Evolutionary conservation across 92 coral and sea anemone species (phyloP).

Genomic region (Blastomussa wellsi): DNA sequence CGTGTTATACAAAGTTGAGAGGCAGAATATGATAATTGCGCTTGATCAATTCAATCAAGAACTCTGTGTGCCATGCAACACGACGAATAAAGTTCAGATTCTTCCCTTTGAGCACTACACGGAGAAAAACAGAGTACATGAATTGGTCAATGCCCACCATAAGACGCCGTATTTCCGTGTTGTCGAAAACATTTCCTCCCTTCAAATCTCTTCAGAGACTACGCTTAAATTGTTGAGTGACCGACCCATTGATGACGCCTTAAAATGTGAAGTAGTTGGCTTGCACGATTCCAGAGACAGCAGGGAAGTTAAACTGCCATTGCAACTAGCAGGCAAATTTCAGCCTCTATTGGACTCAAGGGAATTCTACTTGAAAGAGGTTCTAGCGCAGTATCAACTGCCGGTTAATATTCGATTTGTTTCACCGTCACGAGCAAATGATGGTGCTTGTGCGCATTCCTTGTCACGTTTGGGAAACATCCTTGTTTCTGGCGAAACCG

Average conservation of each 20-base stretch:
- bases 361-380: slow-evolving; percentile 51
- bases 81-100: slow-evolving; percentile 54
- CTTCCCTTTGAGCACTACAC: slow-evolving; percentile 39
- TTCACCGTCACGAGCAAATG: neutral
- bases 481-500: slow-evolving; percentile 46
- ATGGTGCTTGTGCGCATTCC: neutral
- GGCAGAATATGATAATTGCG: slow-evolving; percentile 51
- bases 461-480: slow-evolving; percentile 45
- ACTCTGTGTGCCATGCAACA: slow-evolving; percentile 49
- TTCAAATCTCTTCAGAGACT: slow-evolving; percentile 43
- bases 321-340: slow-evolving; percentile 56
- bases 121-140: slow-evolving; percentile 33
- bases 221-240: slow-evolving; percentile 32
- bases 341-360: slow-evolving; percentile 54
- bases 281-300: neutral
- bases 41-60: slow-evolving; percentile 39
- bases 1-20: slow-evolving; percentile 39
- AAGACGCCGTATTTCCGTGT: slow-evolving; percentile 55
- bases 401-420: slow-evolving; percentile 62
- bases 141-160: slow-evolving; percentile 38
- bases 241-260: slow-evolving; percentile 18
- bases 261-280: slow-evolving; percentile 39
- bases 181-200: slow-evolving; percentile 53
- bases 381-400: slow-evolving; percentile 28
- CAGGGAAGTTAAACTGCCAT: slow-evolving; percentile 43